Evolutionary conservation across 2,113 vertebrate genomes (phyloP).

Genomic region (Dasyurus viverrinus): DNA sequence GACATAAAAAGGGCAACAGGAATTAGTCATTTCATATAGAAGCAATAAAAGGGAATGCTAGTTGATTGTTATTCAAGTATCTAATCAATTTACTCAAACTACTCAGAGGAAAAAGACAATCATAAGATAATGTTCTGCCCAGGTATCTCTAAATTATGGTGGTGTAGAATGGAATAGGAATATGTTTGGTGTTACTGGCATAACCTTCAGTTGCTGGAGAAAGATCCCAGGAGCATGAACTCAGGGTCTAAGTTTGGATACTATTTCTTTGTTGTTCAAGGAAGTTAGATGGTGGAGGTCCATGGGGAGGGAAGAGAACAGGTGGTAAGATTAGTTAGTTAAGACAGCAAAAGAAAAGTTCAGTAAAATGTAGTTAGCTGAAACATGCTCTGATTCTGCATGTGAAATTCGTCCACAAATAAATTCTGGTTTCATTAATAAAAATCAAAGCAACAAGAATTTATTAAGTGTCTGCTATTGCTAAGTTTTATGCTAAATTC

Average conservation of each 20-base stretch:
- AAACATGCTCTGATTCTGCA: neutral
- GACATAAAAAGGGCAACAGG: neutral
- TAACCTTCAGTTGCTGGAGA: neutral
- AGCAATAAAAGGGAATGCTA: neutral
- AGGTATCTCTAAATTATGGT: neutral
- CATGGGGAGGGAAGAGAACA: no score
- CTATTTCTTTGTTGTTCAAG: neutral
- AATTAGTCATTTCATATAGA: neutral
- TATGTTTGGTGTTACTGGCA: neutral
- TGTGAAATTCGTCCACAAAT: neutral
- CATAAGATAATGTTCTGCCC: neutral
- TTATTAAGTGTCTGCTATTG: neutral
- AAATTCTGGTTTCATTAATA: neutral
- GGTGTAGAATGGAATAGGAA: neutral
- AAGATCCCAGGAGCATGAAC: neutral
- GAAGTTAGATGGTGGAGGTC: neutral
- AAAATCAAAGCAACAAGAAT: neutral
- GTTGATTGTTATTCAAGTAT: neutral
- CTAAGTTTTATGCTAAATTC: neutral
- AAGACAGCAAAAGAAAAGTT: neutral
- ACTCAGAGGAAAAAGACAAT: neutral
- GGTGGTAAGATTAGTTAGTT: neutral
- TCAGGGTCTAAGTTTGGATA: neutral
- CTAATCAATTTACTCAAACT: neutral
- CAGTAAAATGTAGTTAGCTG: neutral